Evolutionary conservation across 2,113 vertebrate species (phyloP), one percentile per base, ranked within the genome.

Genomic region (Tychaedon coryphoeus): DNA sequence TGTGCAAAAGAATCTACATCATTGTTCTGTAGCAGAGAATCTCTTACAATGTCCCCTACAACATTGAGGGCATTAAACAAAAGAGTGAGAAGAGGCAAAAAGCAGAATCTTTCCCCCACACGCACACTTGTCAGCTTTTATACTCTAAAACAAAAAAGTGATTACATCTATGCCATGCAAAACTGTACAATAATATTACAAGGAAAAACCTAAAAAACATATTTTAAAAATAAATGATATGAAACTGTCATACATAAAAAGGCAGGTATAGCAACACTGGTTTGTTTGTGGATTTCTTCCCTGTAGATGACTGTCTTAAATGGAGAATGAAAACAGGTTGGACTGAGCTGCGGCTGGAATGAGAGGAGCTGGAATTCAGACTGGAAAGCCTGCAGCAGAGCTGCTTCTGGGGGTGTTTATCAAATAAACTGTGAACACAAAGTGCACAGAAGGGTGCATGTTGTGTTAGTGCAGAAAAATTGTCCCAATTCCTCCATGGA

Each of bases 181-280:
- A 99, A 99, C 99, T 99, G 99, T 99, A 99, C 99, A 99, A 95
- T 98, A 99, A 99, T 99, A 98, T 99, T 99, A 99, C 98, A 99
- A 98, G 98, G 97, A 97, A 97, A 98, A 97, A 98, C 96, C 98
- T 98, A 98, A 98, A 98, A 98, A 98, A 98, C 71, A 36, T 89
- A 96, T 95, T 96, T 95, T 92, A 95, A 98, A 97, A 98, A 98
- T 97, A 98, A 97, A 98, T 98, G 98, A 98, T 99, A 99, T 98
- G 98, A 99, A 98, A 98, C 95, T 97, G 95, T 97, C 97, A 97
- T 98, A 98, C 98, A 98, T 98, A 98, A 98, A 98, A 99, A 99
- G 98, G 98, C 98, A 98, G 98, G 98, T 98, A 98, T 98, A 98
- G 97, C 98, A 98, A 97, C 97, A 98, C 90, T 97, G 96, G 95